Evolutionary conservation across 1,140 invertebrate genomes (phyloP).

Genomic region (Triops longicaudatus): DNA sequence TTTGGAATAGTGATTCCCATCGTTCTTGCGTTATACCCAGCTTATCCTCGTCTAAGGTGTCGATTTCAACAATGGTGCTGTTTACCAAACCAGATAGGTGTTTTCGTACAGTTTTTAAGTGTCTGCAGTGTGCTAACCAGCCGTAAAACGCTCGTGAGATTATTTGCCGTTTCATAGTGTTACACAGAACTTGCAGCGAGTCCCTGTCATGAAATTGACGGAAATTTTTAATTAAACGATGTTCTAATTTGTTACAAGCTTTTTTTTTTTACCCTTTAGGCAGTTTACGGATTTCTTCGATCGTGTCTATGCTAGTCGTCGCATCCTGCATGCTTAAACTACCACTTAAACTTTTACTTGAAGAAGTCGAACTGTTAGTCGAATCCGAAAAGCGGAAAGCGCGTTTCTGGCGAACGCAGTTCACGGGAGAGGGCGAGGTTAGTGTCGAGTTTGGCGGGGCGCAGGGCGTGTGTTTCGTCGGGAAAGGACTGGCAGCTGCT

Average conservation of each 20-base stretch:
- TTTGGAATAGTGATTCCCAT: constrained; percentile 50
- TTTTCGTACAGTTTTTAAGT: constrained; percentile 80
- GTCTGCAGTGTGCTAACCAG: constrained; percentile 87
- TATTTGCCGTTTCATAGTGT: constrained; percentile 88
- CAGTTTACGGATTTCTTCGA: neutral
- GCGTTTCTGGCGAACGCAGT: neutral
- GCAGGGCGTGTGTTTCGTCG: neutral
- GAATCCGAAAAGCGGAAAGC: constrained; percentile 38
- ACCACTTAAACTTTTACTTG: constrained; percentile 36
- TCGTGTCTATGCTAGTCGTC: neutral
- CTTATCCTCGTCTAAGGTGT: constrained; percentile 43
- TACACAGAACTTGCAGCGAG: constrained; percentile 67
- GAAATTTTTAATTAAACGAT: neutral
- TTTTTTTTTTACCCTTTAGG: neutral
- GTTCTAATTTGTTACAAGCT: neutral
- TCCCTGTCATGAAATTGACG: constrained; percentile 37
- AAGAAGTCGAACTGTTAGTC: constrained; percentile 41
- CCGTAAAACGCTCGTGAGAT: constrained; percentile 92
- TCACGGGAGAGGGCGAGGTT: constrained; percentile 19
- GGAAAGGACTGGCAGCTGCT: neutral
- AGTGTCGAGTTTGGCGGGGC: constrained; percentile 17
- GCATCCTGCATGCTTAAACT: constrained; percentile 20
- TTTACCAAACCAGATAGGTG: constrained; percentile 84
- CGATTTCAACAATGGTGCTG: constrained; percentile 33
- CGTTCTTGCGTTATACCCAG: constrained; percentile 57